These are phyloP conservation scores for Pseudomyrmex flavicornis DNA, from an alignment of 1,140 invertebrate genomes.

Conservation along the genomic window DNA sequence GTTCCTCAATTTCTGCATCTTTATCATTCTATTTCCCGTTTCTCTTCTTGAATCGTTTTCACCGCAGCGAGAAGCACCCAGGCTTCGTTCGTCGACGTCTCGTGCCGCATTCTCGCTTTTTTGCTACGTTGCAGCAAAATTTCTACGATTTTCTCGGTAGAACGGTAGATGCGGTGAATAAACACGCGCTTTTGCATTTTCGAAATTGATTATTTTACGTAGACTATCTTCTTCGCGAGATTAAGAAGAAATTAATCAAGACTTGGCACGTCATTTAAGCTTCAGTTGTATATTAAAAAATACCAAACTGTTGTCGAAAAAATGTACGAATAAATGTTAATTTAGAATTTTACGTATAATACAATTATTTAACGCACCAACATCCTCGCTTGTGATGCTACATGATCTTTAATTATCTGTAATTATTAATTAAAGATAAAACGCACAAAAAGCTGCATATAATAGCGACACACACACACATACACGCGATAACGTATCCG, in stretches of 20 bases:
- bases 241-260: no score
- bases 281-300: no score
- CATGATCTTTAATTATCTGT: no score
- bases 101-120: constrained; percentile 49
- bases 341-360: no score
- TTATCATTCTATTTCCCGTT: background rate
- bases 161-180: constrained; percentile 38
- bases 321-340: no score
- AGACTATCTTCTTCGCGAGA: no score
- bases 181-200: constrained; percentile 18
- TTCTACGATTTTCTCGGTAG: constrained; percentile 32
- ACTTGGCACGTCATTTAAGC: no score
- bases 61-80: background rate
- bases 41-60: background rate
- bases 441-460: background rate
- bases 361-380: no score
- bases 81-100: constrained; percentile 5
- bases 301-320: no score
- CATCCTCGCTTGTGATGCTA: no score
- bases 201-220: background rate
- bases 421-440: background rate
- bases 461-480: constrained; percentile 10
- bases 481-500: background rate
- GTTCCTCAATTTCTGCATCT: constrained; percentile 35
- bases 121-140: constrained; percentile 18